Percentiles rank a stretch among this genome's conserved stretches.
Conservation (phyloP, 2,888 invertebrate genomes). For the Andrena flavipes region DNA sequence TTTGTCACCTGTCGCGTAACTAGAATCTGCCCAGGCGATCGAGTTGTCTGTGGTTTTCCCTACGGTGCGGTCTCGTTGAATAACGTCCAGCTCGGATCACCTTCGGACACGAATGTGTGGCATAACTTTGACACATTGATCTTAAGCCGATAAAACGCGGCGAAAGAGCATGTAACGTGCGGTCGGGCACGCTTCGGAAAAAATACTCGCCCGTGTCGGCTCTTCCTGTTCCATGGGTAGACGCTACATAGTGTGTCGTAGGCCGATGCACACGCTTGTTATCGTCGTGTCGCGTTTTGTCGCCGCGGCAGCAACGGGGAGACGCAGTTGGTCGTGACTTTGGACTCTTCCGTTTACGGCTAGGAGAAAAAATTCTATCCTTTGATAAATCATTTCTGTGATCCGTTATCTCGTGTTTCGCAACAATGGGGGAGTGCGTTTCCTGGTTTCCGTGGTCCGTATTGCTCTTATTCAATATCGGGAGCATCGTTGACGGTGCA, state of each 20-base stretch:
- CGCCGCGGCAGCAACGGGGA: neutral
- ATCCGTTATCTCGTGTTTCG: neutral
- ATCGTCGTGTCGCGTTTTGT: conserved; percentile 10
- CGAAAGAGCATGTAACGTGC: conserved; percentile 62
- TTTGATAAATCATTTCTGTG: conserved; percentile 10
- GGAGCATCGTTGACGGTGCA: neutral
- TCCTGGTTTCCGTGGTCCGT: neutral
- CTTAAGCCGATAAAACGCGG: conserved; percentile 63
- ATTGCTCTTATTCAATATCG: neutral
- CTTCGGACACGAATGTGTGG: conserved; percentile 57
- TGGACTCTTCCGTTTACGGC: conserved; percentile 38
- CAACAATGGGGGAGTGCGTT: neutral
- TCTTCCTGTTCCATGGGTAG: conserved; percentile 58
- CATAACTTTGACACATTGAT: conserved; percentile 72
- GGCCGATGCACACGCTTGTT: conserved; percentile 10
- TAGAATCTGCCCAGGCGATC: conserved; percentile 61
- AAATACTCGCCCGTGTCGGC: conserved; percentile 3
- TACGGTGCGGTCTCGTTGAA: conserved; percentile 56
- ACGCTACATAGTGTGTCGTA: neutral
- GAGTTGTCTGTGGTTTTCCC: conserved; percentile 68
- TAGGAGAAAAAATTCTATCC: conserved; percentile 2
- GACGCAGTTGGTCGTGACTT: conserved; percentile 55
- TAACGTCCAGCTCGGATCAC: conserved; percentile 63
- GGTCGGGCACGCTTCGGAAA: conserved; percentile 40
- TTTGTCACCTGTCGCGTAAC: conserved; percentile 66